Base-by-base conservation (phyloP, 2,113 vertebrate genomes). In the Aphelocoma coerulescens region DNA sequence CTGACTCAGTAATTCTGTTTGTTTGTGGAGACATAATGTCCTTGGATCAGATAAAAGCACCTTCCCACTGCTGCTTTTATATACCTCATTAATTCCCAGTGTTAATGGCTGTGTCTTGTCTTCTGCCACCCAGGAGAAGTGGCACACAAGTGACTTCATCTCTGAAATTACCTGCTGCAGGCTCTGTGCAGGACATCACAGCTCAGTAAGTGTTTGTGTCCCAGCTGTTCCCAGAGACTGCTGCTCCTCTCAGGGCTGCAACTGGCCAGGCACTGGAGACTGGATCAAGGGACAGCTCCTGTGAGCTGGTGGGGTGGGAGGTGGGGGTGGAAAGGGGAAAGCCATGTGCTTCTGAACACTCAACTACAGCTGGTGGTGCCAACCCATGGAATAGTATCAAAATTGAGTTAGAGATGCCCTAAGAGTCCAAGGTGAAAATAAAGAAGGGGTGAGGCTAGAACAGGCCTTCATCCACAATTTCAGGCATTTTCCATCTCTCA, bases 21-120 rank as follows among this genome's bases (percentile, higher is more conserved):
- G 87, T 71, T 92, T 95, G 80, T 90, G 85, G 43, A 78, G 71
- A 79, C 85, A 62, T 35, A 46, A 93, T 73, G 89, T 76, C 89
- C 94, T 94, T 95, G 93, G 78, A 95, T 41, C 41, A 90, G 78
- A 94, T 69, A 93, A 93, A 85, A 94, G 71, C 75, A 95, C 93
- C 91, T 94, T 89, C 84, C 65, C 77, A 83, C 74, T 41, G 21
- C 74, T 84, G 89, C 57, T 89, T 89, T 87, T 79, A 61, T 44
- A 30, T 26, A 54, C 75, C 79, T 94, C 90, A 52, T 88, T 94
- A 91, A 85, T 90, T 83, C 13, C 3, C 20, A 11, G 75, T 21
- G 58, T 66, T 75, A 61, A 77, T 54, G 81, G 26, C 77, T 91
- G n/a, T 41, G 69, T 20, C 63, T 94, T 57, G 35, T 43, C 66